Percentiles rank a stretch among this genome's conserved stretches.
Evolutionary conservation across 2,888 invertebrate genomes (phyloP).

Genomic region (Caenorhabditis auriculariae): DNA sequence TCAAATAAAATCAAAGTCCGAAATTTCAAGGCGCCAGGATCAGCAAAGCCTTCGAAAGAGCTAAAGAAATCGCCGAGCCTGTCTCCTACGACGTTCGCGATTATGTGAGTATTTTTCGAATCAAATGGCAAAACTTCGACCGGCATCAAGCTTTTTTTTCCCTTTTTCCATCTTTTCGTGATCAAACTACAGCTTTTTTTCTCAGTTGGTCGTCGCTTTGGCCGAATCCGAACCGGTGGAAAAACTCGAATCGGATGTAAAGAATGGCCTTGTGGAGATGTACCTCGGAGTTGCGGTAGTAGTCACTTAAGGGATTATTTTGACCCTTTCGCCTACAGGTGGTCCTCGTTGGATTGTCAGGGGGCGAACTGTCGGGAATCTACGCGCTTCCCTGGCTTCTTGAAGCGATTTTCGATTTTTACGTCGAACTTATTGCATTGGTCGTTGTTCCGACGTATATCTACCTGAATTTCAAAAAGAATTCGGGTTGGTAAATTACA

Average conservation of each 20-base stretch:
- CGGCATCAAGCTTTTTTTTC: neutral
- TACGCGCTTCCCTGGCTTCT: constrained; percentile 31
- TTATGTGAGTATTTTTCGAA: constrained; percentile 17
- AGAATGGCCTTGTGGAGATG: constrained; percentile 46
- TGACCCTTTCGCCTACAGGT: constrained; percentile 17
- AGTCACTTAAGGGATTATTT: constrained; percentile 4
- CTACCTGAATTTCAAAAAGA: constrained; percentile 33
- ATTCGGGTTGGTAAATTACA: constrained; percentile 25
- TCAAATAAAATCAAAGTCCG: no score
- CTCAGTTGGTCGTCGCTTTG: constrained; percentile 5
- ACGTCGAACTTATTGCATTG: constrained; percentile 28
- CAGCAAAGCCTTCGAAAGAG: constrained; percentile 22
- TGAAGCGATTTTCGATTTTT: constrained; percentile 32
- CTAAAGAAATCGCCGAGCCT: constrained; percentile 37
- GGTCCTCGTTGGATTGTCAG: constrained; percentile 35
- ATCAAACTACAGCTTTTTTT: neutral
- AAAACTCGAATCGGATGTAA: constrained; percentile 31
- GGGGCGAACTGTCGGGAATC: constrained; percentile 42
- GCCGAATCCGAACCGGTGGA: constrained; percentile 25
- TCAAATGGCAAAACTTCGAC: neutral
- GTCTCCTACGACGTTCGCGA: constrained; percentile 37
- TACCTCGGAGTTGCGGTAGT: constrained; percentile 43
- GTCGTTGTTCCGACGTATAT: constrained; percentile 35
- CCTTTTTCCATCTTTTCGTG: no score
- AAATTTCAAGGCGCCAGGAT: constrained; percentile 7